These are phyloP conservation scores for Drosophila nigromelanica DNA, from an alignment of 1,140 invertebrate species.

Conservation along the genomic window DNA sequence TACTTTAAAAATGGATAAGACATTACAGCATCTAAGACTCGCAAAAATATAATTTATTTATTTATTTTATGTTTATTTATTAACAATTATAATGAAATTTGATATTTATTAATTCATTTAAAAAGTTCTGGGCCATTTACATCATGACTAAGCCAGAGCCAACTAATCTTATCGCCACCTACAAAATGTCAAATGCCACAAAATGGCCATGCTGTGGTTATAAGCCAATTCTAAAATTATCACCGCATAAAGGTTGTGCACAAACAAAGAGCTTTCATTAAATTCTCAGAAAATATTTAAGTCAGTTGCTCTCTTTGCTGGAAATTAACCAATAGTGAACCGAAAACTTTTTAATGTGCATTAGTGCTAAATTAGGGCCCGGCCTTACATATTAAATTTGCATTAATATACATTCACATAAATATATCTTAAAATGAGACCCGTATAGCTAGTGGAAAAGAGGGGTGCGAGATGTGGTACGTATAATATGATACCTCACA, in stretches of 20 bases:
- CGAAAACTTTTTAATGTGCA: conserved; percentile 69
- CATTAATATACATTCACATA: conserved; percentile 42
- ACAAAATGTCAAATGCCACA: conserved; percentile 16
- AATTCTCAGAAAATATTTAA: conserved; percentile 34
- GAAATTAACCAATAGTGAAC: conserved; percentile 24
- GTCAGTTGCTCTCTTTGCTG: conserved; percentile 19
- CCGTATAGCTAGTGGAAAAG: conserved; percentile 14
- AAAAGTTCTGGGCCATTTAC: no score
- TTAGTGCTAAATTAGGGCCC: conserved; percentile 52
- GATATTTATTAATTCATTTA: no score
- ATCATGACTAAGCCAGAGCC: no score
- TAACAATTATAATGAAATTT: no score
- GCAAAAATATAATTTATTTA: no score
- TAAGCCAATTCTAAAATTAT: no score
- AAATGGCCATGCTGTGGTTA: not conserved
- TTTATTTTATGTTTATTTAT: no score
- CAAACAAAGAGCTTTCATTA: conserved; percentile 8
- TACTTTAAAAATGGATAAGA: no score
- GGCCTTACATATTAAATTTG: conserved; percentile 22
- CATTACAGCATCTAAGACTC: no score
- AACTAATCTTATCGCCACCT: not conserved
- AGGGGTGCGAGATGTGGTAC: not conserved
- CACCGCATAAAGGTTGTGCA: not conserved
- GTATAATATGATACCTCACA: conserved; percentile 55
- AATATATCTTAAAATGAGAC: conserved; percentile 9